Evolutionary conservation across 2,888 invertebrate species (phyloP), one percentile per base, ranked within the genome.

Genomic region (Dynastes tityus): DNA sequence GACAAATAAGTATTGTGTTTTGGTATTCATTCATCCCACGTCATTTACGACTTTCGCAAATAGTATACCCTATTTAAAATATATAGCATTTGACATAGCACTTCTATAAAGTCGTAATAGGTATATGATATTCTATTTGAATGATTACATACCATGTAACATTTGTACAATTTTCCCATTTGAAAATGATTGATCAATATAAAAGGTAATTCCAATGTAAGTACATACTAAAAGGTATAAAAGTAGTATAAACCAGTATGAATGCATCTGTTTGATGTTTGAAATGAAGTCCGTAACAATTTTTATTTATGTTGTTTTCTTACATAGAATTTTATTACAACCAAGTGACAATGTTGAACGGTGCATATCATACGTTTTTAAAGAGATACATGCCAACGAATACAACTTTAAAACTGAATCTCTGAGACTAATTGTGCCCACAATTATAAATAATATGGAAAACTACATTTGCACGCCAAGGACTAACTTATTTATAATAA

Each of bases 401-500:
- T 29, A 29, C 4, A 8, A 61, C 29, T 27, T 9, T 51, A 29
- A 4, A 9, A 74, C 22, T 9, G n/a, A 61, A 61, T 22, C 3
- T 45, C n/a, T 13, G 9, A 45, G 27, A 16, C 13, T 74, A 9
- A 61, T 37, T 5, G n/a, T n/a, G 9, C 73, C 73, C 2, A 45
- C 16, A 29, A 45, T 45, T 32, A 74, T 74, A 45, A 61, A 74
- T 27, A 45, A 61, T 45, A 22, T 61, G 27, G 11, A 74, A 61
- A 61, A 61, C 27, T 74, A 74, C 61, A 1, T 13, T 27, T 68
- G 68, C 68, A 22, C 61, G 16, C 71, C 45, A 63, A 6, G 6
- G 0, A 40, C 45, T 9, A 11, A 61, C 11, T 49, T 76, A 32
- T 77, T 73, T 27, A 5, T 79, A n/a, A 29, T 77, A 64, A 53